Conservation (phyloP, 2,113 vertebrate genomes). For the Cathartes aura region DNA sequence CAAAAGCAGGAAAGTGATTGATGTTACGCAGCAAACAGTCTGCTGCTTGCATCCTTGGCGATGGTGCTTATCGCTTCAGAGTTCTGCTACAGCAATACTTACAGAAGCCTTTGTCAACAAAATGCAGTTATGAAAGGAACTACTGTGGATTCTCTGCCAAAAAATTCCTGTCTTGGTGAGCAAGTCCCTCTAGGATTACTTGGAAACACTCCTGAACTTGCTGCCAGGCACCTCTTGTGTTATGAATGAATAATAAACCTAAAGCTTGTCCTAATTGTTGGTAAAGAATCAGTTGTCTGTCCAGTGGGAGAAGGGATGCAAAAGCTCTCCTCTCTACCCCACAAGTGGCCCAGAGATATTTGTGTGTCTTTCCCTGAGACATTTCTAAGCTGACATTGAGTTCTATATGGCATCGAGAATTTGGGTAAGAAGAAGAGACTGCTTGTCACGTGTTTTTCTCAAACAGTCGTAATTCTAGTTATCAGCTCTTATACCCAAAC, state of each 20-base stretch:
- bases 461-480: neutral
- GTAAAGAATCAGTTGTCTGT: neutral
- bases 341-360: neutral
- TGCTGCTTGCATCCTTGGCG: neutral
- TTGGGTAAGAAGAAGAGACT: neutral
- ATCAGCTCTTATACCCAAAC: neutral
- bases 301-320: neutral
- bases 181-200: neutral
- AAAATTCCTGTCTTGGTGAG: neutral
- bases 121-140: neutral
- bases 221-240: neutral
- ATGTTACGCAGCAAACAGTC: neutral
- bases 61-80: neutral
- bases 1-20: slow-evolving; percentile 11
- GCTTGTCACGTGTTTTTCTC: rapidly evolving
- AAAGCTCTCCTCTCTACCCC: neutral
- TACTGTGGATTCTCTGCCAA: neutral
- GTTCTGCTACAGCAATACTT: neutral
- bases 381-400: neutral
- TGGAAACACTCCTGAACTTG: neutral
- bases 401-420: rapidly evolving
- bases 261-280: neutral
- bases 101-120: slow-evolving; percentile 34
- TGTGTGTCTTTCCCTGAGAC: neutral
- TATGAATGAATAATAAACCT: neutral